Evolutionary conservation across 1,140 invertebrate species (phyloP), one percentile per base, ranked within the genome.

Genomic region (Drosophila orena): DNA sequence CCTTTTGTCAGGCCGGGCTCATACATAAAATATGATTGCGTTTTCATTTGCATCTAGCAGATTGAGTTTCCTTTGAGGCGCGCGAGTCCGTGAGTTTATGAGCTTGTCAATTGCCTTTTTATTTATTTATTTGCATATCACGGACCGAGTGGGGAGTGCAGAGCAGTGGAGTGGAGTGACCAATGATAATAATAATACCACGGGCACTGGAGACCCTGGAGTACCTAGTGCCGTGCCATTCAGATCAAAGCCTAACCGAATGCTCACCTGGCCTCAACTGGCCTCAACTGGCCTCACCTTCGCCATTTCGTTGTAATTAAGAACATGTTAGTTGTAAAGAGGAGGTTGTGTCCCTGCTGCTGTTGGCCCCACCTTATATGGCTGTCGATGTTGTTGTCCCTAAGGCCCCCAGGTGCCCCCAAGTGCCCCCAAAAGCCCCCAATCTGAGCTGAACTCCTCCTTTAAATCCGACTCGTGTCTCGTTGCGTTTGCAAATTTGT

Each of bases 61-160:
- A 88, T 88, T 88, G 84, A 88, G 88, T 88, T 88, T 88, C 84
- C 76, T 72, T 84, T 84, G 68, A 84, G 79, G 69, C 79, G 84
- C 24, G 24, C 84, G 84, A 84, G 79, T 76, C 27, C 24, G 37
- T 50, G 84, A 88, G 84, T 88, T 88, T 88, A 88, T 89, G 83
- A 88, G 84, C 79, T 89, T 88, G 84, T 88, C 84, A 88, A 88
- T 88, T 88, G 69, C 24, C 15, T 24, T 24, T 12, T 83, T 89
- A 84, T 89, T 88, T 88, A 89, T 88, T 88, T 88, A 88, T 88
- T 84, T 88, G 84, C 84, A 89, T 84, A 88, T 84, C 84, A 89
- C 58, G 79, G 57, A 47, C 42, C 17, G 17, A 17, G 17, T 17
- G 17, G 17, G 1, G 17, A 17, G 17, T 17, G 17, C 1, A 17